Evolutionary conservation across 1,140 invertebrate species (phyloP), one percentile per base, ranked within the genome.

Genomic region (Cylas formicarius): DNA sequence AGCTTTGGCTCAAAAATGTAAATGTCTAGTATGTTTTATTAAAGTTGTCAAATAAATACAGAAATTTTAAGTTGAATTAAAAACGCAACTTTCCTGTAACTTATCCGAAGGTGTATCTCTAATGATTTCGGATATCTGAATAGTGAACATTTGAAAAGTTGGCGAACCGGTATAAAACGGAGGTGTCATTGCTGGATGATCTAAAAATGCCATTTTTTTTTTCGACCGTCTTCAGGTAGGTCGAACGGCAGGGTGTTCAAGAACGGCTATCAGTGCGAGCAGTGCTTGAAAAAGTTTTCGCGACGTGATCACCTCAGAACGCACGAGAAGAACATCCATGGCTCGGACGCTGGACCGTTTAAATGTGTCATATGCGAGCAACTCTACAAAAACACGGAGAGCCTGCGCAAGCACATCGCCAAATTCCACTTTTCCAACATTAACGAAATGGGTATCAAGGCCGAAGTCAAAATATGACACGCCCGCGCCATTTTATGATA

Each of bases 281-380:
- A 60, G 42, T 68, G 66, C 48, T 42, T 49, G 27, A 67, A 66
- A 52, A 56, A 43, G 36, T 68, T 68, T 49, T 61, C 62, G 13
- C 55, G 66, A 20, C 46, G 64, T 33, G 64, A 68, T 52, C 65
- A 67, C 39, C 53, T 68, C 20, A 43, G 59, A 26, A 68, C 65
- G 27, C 66, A 68, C 52, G 58, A 62, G 37, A 67, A 66, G 53
- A 68, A 68, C 36, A 62, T 68, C 28, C 66, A 68, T 38, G 66
- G 66, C n/a, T 65, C 67, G 37, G 63, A 64, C 22, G 63, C 56
- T 3, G 66, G 66, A 11, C 66, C 66, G 7, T 68, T 68, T 47
- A 57, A 56, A 36, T 67, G 66, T 41, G 31, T 50, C 3, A 60
- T 66, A 13, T 67, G 66, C 41, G 52, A 56, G 23, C 63, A 66